Percentiles rank a stretch among this genome's conserved stretches.
Evolutionary conservation across 2,888 invertebrate genomes (phyloP).

Genomic region (Chrysomela aeneicollis): DNA sequence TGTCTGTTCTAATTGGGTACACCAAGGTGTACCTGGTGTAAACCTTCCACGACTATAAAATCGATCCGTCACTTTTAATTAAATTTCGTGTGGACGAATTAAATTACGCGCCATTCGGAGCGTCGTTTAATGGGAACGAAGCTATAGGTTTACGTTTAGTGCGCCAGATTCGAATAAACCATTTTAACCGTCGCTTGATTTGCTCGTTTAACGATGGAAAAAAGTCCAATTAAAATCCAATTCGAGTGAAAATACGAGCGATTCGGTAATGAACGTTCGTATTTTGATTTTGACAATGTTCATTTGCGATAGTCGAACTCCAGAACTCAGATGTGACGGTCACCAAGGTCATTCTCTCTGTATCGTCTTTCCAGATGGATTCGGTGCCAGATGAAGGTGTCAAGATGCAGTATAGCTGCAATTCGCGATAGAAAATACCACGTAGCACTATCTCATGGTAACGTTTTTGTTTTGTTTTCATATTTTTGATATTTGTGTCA

Average conservation of each 20-base stretch:
- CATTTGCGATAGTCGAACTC: no score
- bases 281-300: no score
- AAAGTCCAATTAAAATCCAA: slow-evolving; percentile 5
- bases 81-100: slow-evolving; percentile 22
- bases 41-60: slow-evolving; percentile 10
- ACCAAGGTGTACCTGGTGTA: not conserved
- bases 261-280: not conserved
- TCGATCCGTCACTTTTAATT: slow-evolving; percentile 20
- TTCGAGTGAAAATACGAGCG: not conserved
- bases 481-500: no score
- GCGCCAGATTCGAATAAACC: slow-evolving; percentile 24
- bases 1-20: not conserved
- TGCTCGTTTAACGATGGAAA: slow-evolving; percentile 17
- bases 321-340: no score
- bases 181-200: slow-evolving; percentile 13
- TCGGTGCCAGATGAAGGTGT: no score
- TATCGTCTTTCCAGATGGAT: no score
- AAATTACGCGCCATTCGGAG: slow-evolving; percentile 16
- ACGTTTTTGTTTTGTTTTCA: no score
- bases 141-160: slow-evolving; percentile 21
- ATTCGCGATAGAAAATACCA: no score
- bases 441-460: no score
- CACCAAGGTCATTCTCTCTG: no score
- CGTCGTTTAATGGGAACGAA: slow-evolving; percentile 23
- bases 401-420: no score